Base-by-base conservation (phyloP, 2,888 invertebrate genomes). In the Ochropleura leucogaster region DNA sequence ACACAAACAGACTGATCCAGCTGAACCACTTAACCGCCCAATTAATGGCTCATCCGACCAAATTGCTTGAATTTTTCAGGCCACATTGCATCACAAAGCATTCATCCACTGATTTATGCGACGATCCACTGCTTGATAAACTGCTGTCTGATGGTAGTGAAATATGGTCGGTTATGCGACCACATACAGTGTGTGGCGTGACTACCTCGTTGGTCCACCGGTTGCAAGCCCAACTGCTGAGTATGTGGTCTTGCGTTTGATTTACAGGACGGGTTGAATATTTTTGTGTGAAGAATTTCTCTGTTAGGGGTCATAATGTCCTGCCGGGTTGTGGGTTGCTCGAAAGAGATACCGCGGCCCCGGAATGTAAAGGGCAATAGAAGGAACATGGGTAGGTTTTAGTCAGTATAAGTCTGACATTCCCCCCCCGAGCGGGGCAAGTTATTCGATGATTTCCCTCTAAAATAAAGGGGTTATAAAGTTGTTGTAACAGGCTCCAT, bases 61-160 rank as follows among this genome's bases (percentile, higher is more conserved):
- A 77, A 80, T 74, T 65, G 82, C 68, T 57, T 78, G 60, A 79
- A 78, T 87, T 83, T 86, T 85, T 87, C 78, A 85, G 64, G 51
- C 71, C 72, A 70, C 70, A 74, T 68, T 63, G 70, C 73, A 73
- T 76, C 74, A 65, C 51, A 49, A 51, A 78, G 55, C 66, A 74
- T 74, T 77, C 75, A 53, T 74, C 44, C 67, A 53, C 74, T 87
- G 89, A 89, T 89, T 89, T 89, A 89, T 88, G 79, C 65, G 82
- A 83, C 86, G 62, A 84, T 89, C 77, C 74, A 68, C 71, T 82
- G 76, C 68, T 85, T 89, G 89, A 89, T 89, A 89, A 82, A 88
- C 85, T 79, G 77, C 79, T 84, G 88, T 88, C 89, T 79, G 74
- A 57, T 78, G 68, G 62, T 74, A 62, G 78, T 89, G 84, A 89